Conservation (phyloP, 37 sponge, comb jelly and placozoan genomes). For the Haliclona indistincta region DNA sequence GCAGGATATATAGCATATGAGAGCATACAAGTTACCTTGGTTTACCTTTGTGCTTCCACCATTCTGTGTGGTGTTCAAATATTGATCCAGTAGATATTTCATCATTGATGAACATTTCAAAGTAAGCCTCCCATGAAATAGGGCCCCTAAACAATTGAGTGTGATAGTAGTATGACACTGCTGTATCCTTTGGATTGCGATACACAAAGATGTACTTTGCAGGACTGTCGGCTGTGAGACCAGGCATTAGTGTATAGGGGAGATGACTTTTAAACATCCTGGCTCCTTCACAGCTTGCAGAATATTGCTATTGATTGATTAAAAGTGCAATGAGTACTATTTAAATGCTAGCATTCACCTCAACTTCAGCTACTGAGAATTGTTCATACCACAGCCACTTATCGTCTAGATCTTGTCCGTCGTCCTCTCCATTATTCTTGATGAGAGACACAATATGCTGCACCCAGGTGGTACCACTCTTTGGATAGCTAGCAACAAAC, state of each 20-base stretch:
- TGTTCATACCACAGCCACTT: constrained; percentile 7
- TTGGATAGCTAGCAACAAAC: constrained; percentile 39
- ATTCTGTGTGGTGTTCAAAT: constrained; percentile 7
- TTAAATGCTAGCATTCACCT: not conserved
- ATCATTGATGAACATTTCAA: constrained; percentile 15
- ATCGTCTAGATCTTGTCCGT: not conserved
- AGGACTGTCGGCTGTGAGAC: constrained; percentile 10
- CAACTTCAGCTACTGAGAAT: not conserved
- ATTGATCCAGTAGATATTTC: constrained; percentile 1
- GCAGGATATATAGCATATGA: no score
- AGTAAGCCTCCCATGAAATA: constrained; percentile 21
- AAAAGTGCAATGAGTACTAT: no score
- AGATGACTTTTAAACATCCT: constrained; percentile 33
- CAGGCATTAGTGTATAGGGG: constrained; percentile 15
- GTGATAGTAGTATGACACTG: constrained; percentile 10
- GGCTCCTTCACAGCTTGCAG: no score
- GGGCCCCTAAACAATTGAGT: not conserved
- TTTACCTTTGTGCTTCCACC: constrained; percentile 29
- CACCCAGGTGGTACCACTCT: constrained; percentile 48
- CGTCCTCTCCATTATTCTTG: constrained; percentile 3
- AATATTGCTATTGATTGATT: no score
- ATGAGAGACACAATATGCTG: no score
- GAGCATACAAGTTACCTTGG: no score
- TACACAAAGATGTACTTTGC: constrained; percentile 34
- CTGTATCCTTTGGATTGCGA: constrained; percentile 40